A percentile compares a stretch with the other conserved stretches of the same genome.
Evolutionary conservation across 2,888 invertebrate genomes (phyloP).

Genomic region (Idaea straminata): DNA sequence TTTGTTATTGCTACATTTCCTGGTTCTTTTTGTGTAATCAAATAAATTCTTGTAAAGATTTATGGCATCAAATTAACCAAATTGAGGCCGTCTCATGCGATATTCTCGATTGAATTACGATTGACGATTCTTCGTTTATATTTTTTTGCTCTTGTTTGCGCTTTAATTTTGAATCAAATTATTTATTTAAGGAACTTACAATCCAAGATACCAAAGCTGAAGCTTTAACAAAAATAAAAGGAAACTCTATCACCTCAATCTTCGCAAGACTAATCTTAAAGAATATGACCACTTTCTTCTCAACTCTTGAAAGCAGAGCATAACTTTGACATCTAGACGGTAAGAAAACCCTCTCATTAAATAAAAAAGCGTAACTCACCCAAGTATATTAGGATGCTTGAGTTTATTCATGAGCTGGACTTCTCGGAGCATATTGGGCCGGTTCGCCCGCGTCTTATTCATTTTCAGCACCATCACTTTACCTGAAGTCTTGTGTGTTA

Average conservation of each 20-base stretch:
- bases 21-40: slow-evolving; percentile 21
- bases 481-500: slow-evolving; percentile 94
- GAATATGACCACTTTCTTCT: too few species aligned
- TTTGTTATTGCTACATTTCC: slow-evolving; percentile 20
- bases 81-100: slow-evolving; percentile 10
- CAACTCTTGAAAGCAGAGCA: too few species aligned
- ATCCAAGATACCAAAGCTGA: too few species aligned
- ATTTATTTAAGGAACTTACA: not conserved
- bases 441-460: slow-evolving; percentile 95
- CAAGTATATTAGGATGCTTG: slow-evolving; percentile 96
- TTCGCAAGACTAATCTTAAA: too few species aligned
- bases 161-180: not conserved
- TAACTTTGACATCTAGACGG: too few species aligned
- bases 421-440: slow-evolving; percentile 97
- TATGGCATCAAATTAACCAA: slow-evolving; percentile 24
- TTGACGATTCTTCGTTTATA: slow-evolving; percentile 2
- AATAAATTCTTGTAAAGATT: slow-evolving; percentile 19
- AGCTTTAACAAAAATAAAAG: too few species aligned
- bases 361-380: slow-evolving; percentile 72
- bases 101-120: slow-evolving; percentile 9
- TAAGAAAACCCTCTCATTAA: too few species aligned
- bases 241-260: too few species aligned
- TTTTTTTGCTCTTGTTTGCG: not conserved
- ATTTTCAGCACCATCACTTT: slow-evolving; percentile 98
- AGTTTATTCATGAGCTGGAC: slow-evolving; percentile 98